phyloP scores from a whole-genome alignment of 1,140 invertebrate genomes.

The Papilio aristodemus region DNA sequence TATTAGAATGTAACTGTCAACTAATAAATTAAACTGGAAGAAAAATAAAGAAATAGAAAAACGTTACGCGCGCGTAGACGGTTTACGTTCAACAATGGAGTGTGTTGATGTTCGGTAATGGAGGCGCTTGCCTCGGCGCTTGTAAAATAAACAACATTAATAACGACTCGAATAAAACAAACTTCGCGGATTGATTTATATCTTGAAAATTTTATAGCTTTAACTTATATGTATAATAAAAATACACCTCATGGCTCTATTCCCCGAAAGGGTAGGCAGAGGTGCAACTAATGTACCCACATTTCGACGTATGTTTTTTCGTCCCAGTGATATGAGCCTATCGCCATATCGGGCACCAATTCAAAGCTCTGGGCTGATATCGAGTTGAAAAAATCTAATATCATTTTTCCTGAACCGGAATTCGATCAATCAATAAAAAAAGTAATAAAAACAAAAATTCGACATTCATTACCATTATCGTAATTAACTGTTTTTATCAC shows the following conservation, averaged over 20 bases:
- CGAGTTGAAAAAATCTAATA: no score
- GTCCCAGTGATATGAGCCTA: no score
- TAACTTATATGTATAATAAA: neutral
- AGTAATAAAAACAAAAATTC: no score
- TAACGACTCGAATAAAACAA: constrained; percentile 14
- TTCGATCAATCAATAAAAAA: no score
- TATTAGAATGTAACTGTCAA: constrained; percentile 17
- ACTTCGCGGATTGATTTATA: constrained; percentile 20
- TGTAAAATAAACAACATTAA: constrained; percentile 19
- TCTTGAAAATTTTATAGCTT: neutral
- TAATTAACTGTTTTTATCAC: neutral
- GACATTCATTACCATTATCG: neutral
- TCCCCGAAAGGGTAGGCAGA: no score
- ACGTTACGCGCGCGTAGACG: neutral
- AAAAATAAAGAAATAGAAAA: constrained; percentile 14
- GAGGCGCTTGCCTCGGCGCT: constrained; percentile 11
- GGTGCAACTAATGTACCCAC: no score
- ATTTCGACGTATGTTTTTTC: no score
- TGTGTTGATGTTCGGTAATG: constrained; percentile 20
- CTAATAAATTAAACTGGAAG: constrained; percentile 6
- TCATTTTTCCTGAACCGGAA: no score
- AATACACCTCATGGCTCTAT: no score
- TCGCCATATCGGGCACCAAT: no score
- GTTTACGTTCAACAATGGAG: constrained; percentile 20
- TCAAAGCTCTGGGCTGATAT: no score